These are phyloP conservation scores for Kryptolebias ocellatus DNA, from an alignment of 2,797 vertebrate genomes.

Conservation along the genomic window DNA sequence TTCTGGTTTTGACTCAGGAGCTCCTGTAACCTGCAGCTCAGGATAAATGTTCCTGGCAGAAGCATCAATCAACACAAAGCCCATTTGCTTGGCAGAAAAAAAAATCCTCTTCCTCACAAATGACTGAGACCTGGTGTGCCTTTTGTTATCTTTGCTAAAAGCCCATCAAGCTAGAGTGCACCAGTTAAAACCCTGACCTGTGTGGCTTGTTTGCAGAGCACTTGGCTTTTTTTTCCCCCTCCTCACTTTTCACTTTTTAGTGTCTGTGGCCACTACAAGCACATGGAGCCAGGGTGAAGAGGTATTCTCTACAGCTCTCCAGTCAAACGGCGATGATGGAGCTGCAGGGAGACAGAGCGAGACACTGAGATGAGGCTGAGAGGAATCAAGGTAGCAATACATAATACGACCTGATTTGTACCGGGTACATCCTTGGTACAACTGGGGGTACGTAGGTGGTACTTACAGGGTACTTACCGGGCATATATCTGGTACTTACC, in stretches of 20 bases:
- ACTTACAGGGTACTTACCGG: too few relatives aligned
- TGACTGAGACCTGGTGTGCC: conserved; percentile 32
- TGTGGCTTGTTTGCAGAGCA: conserved; percentile 37
- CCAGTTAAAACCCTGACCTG: conserved; percentile 35
- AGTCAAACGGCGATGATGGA: conserved; percentile 61
- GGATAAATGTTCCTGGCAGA: conserved; percentile 22
- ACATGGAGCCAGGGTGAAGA: conserved; percentile 51
- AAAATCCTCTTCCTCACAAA: conserved; percentile 26
- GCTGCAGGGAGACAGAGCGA: conserved; percentile 47
- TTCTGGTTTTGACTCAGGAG: conserved; percentile 5
- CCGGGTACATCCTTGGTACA: too few relatives aligned
- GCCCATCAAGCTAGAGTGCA: conserved; percentile 42
- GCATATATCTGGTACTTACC: too few relatives aligned
- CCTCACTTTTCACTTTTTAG: conserved; percentile 31
- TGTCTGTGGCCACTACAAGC: conserved; percentile 30
- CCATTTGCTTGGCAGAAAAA: conserved; percentile 34
- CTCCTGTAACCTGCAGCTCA: conserved; percentile 15
- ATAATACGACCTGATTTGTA: too few relatives aligned
- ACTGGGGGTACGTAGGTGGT: too few relatives aligned
- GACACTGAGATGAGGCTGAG: conserved; percentile 34
- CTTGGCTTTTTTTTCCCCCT: conserved; percentile 13
- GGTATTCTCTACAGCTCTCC: conserved; percentile 57
- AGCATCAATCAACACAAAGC: conserved; percentile 30
- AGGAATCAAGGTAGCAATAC: conserved; percentile 5
- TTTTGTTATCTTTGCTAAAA: conserved; percentile 58